Evolutionary conservation across 1,140 invertebrate species (phyloP).

Genomic region (Delia radicum): DNA sequence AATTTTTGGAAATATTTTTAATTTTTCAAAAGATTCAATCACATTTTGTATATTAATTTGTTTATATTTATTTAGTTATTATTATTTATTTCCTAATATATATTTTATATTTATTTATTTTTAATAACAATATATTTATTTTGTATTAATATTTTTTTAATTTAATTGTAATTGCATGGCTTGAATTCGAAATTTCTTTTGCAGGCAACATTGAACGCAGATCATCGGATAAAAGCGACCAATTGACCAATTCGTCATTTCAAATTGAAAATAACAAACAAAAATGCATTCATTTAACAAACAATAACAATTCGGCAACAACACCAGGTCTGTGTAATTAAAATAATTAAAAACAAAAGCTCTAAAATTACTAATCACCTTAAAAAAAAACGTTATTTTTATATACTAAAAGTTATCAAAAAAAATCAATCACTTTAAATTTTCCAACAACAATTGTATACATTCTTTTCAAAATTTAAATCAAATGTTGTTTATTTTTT

Average conservation of each 20-base stretch:
- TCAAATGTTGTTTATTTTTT: background rate
- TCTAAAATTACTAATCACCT: background rate
- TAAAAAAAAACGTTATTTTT: background rate
- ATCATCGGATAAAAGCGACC: conserved; percentile 56
- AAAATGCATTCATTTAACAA: conserved; percentile 57
- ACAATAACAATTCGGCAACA: conserved; percentile 56
- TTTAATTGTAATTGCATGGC: conserved; percentile 49
- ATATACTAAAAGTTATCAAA: background rate
- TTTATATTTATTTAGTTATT: background rate
- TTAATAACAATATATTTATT: too few species aligned
- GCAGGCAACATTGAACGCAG: conserved; percentile 56
- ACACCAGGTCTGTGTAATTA: conserved; percentile 55
- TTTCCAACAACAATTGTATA: background rate
- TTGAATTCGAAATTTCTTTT: conserved; percentile 55
- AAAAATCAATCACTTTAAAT: background rate
- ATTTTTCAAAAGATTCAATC: background rate
- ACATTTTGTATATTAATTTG: background rate
- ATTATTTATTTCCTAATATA: background rate
- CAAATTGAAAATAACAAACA: conserved; percentile 56
- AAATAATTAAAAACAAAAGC: conserved; percentile 15
- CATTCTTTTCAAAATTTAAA: background rate
- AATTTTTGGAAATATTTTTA: background rate
- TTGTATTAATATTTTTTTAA: conserved; percentile 20
- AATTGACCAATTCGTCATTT: conserved; percentile 55
- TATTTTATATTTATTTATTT: conserved; percentile 6